phyloP scores from a whole-genome alignment of 2,888 invertebrate genomes.

The Drosophila anomalata region DNA sequence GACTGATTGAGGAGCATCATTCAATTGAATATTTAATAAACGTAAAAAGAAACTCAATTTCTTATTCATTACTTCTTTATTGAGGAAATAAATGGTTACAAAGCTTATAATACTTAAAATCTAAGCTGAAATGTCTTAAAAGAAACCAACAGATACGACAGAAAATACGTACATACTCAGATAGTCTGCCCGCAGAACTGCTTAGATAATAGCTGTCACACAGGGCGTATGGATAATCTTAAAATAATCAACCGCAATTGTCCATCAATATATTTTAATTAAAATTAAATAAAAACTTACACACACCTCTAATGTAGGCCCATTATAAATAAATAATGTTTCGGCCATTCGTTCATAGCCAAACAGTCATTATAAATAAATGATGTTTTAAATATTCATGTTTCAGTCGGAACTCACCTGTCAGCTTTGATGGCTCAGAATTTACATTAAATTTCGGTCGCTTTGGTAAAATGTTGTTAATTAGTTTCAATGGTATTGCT shows the following conservation, averaged over 20 bases:
- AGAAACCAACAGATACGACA: no score
- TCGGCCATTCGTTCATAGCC: background rate
- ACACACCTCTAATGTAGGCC: background rate
- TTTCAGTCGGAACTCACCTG: constrained; percentile 34
- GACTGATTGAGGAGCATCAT: background rate
- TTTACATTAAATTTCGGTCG: constrained; percentile 37
- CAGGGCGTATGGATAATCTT: background rate
- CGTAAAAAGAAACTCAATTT: background rate
- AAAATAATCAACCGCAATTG: background rate
- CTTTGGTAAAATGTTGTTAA: constrained; percentile 32
- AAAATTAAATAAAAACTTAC: background rate
- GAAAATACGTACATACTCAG: no score
- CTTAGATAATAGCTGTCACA: background rate
- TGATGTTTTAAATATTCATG: constrained; percentile 1
- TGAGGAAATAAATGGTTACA: no score
- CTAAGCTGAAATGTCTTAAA: no score
- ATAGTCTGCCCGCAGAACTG: no score
- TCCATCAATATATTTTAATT: background rate
- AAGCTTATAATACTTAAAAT: no score
- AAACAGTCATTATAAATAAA: constrained; percentile 10
- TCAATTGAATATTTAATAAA: background rate
- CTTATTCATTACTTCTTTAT: no score
- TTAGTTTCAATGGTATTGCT: constrained; percentile 25
- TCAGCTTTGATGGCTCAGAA: constrained; percentile 16
- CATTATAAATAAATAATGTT: constrained; percentile 1